Base-by-base conservation (phyloP, 2,888 invertebrate genomes). In the Amphipyra berbera region DNA sequence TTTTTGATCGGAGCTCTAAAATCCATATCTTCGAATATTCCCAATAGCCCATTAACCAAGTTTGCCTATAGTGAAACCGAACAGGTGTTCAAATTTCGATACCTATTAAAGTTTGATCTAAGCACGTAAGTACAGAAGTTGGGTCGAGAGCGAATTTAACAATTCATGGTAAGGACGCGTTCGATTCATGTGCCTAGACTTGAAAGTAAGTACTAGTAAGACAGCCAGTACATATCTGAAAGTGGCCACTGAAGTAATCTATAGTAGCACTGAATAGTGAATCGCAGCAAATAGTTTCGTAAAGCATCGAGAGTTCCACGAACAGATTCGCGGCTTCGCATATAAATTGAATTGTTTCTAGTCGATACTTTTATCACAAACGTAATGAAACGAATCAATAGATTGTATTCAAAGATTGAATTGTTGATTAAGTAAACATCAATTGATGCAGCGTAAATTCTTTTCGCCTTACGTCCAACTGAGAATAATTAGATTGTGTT, bases 141-240 rank as follows among this genome's bases (percentile, higher is more conserved):
- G 44, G 57, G 50, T 50, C 50, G 53, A 50, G 37, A 63, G 63
- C 38, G 58, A 62, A 47, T 55, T 70, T 73, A 71, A 71, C 27
- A 10, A 71, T 71, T 73, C 69, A 71, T 68, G 47, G 6, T 35
- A 45, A 21, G 10, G 30, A 40, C 40, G n/a, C 21, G 41, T 54
- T 50, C 68, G 42, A 48, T 57, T 52, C 49, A 50, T 35, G 52
- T 12, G 33, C 38, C 33, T 5, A 58, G 49, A 37, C 38, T 44
- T 47, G 40, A 21, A 50, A 68, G 46, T 60, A 30, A 0, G 27
- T 30, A 30, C 21, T 42, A 21, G 13, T 27, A 48, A 54, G 38
- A 42, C 15, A 45, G 41, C 14, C 15, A 30, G 13, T 13, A 44
- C 37, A 47, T 57, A 45, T 44, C 45, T 48, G 15, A 55, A 54